Percentiles rank a stretch among this genome's conserved stretches.
These are phyloP conservation scores for Hephaestus fuliginosus DNA, from an alignment of 2,797 vertebrate genomes.

Conservation along the genomic window DNA sequence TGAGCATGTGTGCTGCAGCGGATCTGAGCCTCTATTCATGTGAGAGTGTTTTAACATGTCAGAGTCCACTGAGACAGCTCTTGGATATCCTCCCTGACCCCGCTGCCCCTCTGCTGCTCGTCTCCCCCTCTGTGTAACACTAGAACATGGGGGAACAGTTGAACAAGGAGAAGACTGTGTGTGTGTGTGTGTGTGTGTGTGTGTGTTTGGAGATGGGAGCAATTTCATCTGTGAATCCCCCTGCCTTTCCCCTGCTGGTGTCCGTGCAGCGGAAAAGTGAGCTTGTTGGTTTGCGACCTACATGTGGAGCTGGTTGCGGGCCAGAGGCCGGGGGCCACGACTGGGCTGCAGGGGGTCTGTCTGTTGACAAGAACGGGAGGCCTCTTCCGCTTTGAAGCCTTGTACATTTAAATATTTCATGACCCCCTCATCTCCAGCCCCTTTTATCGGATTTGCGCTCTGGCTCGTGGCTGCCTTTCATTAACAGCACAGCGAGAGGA, in stretches of 20 bases:
- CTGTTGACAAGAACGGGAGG: slow-evolving; percentile 72
- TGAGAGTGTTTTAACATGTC: slow-evolving; percentile 74
- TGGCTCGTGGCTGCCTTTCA: slow-evolving; percentile 79
- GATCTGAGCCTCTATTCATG: slow-evolving; percentile 47
- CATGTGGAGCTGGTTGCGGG: slow-evolving; percentile 70
- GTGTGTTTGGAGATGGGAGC: slow-evolving; percentile 35
- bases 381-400: slow-evolving; percentile 83
- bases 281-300: slow-evolving; percentile 71
- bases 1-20: neutral
- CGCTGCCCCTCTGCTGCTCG: slow-evolving; percentile 15
- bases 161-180: slow-evolving; percentile 50
- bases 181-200: slow-evolving; percentile 17
- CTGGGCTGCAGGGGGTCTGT: slow-evolving; percentile 69
- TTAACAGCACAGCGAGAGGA: slow-evolving; percentile 74
- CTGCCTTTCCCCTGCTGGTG: slow-evolving; percentile 44
- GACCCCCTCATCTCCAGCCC: slow-evolving; percentile 75
- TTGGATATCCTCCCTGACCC: slow-evolving; percentile 50
- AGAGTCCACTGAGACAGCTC: slow-evolving; percentile 59
- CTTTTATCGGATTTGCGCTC: slow-evolving; percentile 80
- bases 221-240: slow-evolving; percentile 57
- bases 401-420: slow-evolving; percentile 88
- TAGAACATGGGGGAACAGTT: slow-evolving; percentile 60
- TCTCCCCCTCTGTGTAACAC: slow-evolving; percentile 59
- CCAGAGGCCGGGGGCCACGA: slow-evolving; percentile 59
- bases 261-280: slow-evolving; percentile 34